phyloP scores from a whole-genome alignment of 2,888 invertebrate species.

The Lissocephala sabroskyi region DNA sequence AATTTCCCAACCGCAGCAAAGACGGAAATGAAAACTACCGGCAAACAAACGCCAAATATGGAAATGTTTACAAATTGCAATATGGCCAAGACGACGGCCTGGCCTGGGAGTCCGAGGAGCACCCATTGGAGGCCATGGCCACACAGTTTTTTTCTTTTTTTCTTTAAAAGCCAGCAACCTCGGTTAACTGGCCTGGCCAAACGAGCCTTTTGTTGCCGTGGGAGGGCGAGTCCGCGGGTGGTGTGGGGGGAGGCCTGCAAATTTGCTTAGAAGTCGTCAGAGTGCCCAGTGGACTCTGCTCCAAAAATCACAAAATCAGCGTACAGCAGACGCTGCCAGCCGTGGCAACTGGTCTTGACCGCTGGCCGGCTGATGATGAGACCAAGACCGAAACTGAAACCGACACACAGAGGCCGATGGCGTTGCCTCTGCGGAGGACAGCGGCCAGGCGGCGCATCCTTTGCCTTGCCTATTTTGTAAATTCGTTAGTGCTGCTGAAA shows the following conservation, averaged over 20 bases:
- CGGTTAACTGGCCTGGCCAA: conserved; percentile 25
- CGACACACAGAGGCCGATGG: too few species aligned
- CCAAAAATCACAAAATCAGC: conserved; percentile 56
- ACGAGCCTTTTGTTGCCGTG: too few species aligned
- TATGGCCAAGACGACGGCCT: conserved; percentile 43
- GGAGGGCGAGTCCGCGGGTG: too few species aligned
- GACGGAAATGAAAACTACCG: conserved; percentile 37
- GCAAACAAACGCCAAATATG: conserved; percentile 59
- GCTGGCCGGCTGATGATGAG: conserved; percentile 4
- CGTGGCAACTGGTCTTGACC: conserved; percentile 1
- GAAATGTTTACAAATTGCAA: conserved; percentile 68
- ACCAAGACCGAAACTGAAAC: not conserved
- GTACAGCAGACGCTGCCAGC: conserved; percentile 20
- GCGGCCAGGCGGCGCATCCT: conserved; percentile 48
- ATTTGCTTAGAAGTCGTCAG: conserved; percentile 41
- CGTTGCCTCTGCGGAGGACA: not conserved
- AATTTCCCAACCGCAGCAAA: conserved; percentile 12
- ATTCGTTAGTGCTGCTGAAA: conserved; percentile 67
- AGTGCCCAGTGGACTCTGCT: conserved; percentile 17
- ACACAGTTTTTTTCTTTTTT: too few species aligned
- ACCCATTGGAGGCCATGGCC: not conserved
- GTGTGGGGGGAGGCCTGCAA: conserved; percentile 18
- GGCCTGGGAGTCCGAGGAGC: conserved; percentile 20
- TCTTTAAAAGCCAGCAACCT: too few species aligned
- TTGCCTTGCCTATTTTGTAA: conserved; percentile 67